Conservation (phyloP, 2,888 invertebrate species). For the Drosophila peninsularis region DNA sequence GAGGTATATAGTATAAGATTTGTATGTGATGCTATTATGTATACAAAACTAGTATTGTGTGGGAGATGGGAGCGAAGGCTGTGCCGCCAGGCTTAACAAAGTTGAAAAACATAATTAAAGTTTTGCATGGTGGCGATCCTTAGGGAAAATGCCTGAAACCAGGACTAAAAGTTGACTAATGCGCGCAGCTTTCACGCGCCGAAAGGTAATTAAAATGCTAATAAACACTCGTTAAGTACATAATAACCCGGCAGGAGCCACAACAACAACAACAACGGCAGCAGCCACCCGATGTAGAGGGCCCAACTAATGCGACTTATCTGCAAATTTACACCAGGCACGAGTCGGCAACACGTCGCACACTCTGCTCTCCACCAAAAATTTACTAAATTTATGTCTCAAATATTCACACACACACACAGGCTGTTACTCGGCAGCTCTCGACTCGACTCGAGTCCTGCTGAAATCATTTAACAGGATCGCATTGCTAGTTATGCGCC, state of each 20-base stretch:
- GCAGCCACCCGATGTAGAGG: slow-evolving; percentile 34
- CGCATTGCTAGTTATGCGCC: slow-evolving; percentile 67
- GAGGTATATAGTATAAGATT: neutral
- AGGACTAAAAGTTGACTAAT: slow-evolving; percentile 69
- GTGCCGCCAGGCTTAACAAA: slow-evolving; percentile 57
- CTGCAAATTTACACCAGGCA: slow-evolving; percentile 73
- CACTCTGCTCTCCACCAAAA: slow-evolving; percentile 58
- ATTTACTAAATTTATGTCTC: slow-evolving; percentile 67
- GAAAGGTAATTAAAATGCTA: slow-evolving; percentile 80
- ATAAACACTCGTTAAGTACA: slow-evolving; percentile 77
- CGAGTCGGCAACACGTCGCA: slow-evolving; percentile 50
- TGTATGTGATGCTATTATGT: slow-evolving; percentile 12
- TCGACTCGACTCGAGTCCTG: slow-evolving; percentile 16
- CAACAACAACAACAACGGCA: slow-evolving; percentile 21
- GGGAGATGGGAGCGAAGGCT: slow-evolving; percentile 1
- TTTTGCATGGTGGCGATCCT: slow-evolving; percentile 53
- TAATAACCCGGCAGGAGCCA: slow-evolving; percentile 61
- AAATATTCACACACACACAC: slow-evolving; percentile 47
- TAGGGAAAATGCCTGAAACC: slow-evolving; percentile 34
- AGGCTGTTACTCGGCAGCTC: slow-evolving; percentile 6
- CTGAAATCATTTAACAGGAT: slow-evolving; percentile 5
- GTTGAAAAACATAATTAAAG: slow-evolving; percentile 77
- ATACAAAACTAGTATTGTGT: slow-evolving; percentile 38
- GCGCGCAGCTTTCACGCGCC: slow-evolving; percentile 73
- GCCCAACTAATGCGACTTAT: slow-evolving; percentile 73